Evolutionary conservation across 2,888 invertebrate species (phyloP).

Genomic region (Tinea semifulvella): DNA sequence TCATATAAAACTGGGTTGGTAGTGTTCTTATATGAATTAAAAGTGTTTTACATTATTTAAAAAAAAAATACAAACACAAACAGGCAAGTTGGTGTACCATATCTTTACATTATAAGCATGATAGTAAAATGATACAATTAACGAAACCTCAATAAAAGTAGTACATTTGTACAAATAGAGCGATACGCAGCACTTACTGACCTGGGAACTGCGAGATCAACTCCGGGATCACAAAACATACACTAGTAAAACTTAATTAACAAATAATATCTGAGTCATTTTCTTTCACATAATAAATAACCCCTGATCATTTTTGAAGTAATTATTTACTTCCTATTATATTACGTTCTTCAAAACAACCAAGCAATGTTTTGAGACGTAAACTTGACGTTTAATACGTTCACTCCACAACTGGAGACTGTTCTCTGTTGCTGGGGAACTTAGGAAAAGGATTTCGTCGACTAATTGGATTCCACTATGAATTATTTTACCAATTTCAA

Average conservation of each 20-base stretch:
- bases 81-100: no score
- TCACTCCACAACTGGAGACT: neutral
- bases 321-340: slow-evolving; percentile 5
- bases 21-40: no score
- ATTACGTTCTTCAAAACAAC: slow-evolving; percentile 11
- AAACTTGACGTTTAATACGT: slow-evolving; percentile 7
- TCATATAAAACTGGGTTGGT: no score
- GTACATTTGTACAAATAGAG: no score
- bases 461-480: slow-evolving; percentile 1
- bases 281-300: slow-evolving; percentile 1
- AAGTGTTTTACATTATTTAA: no score
- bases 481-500: neutral
- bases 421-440: neutral
- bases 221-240: neutral
- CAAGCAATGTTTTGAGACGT: slow-evolving; percentile 9
- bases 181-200: slow-evolving; percentile 3
- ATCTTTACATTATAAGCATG: no score
- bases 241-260: neutral
- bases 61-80: no score
- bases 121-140: no score
- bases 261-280: neutral
- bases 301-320: slow-evolving; percentile 5
- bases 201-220: slow-evolving; percentile 2
- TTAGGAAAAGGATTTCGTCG: neutral
- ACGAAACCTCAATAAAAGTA: no score